A percentile compares a stretch with the other conserved stretches of the same genome.
These are phyloP conservation scores for Biston stratarius DNA, from an alignment of 2,888 invertebrate species.

Conservation along the genomic window DNA sequence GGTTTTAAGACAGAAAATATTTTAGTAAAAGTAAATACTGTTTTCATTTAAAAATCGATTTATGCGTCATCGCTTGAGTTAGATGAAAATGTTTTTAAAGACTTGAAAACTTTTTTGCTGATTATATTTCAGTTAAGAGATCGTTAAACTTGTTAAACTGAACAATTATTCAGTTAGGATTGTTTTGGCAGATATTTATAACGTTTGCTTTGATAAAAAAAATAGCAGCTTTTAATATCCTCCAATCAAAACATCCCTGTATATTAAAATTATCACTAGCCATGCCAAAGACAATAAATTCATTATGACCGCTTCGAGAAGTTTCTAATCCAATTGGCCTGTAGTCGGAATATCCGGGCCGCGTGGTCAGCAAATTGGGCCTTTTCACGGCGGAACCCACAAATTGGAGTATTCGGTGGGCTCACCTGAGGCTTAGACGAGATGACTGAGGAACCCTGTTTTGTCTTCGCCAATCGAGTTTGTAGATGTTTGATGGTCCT, in stretches of 20 bases:
- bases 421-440: constrained; percentile 45
- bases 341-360: constrained; percentile 32
- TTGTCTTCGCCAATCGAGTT: constrained; percentile 42
- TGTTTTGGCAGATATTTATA: no score
- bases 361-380: constrained; percentile 53
- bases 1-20: no score
- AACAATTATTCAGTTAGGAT: neutral
- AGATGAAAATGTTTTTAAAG: constrained; percentile 9
- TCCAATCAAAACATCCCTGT: constrained; percentile 2
- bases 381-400: constrained; percentile 49
- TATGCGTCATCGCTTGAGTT: neutral
- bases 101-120: constrained; percentile 10
- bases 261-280: constrained; percentile 32
- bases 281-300: constrained; percentile 45
- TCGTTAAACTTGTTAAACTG: neutral
- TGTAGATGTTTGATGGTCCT: constrained; percentile 32
- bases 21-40: neutral
- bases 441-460: constrained; percentile 22
- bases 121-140: neutral
- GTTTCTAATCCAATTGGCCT: constrained; percentile 47
- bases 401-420: constrained; percentile 48
- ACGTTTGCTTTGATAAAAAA: no score
- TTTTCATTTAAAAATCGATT: neutral
- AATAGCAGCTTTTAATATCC: neutral
- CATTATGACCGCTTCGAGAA: constrained; percentile 44